Conservation (phyloP, 1,140 invertebrate species). For the Atta cephalotes region DNA sequence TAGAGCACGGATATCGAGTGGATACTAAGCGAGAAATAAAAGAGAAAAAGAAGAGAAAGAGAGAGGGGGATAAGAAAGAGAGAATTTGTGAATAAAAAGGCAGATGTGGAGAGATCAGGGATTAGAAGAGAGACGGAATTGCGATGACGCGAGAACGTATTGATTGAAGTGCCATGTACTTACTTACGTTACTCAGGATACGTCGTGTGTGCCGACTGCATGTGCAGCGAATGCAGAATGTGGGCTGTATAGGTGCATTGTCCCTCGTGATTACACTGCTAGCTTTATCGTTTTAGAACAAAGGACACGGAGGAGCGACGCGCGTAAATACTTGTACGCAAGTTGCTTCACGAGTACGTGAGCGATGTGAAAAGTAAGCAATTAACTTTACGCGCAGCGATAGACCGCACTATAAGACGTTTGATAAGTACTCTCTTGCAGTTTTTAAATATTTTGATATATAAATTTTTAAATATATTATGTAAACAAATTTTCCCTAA, state of each 20-base stretch:
- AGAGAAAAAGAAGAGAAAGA: no score
- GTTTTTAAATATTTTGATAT: constrained; percentile 1
- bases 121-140: constrained; percentile 77
- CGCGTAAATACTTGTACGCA: constrained; percentile 18
- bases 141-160: constrained; percentile 81
- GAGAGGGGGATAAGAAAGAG: neutral
- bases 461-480: neutral
- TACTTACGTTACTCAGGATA: constrained; percentile 82
- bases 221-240: no score
- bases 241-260: constrained; percentile 69
- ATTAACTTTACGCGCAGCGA: neutral
- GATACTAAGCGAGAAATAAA: constrained; percentile 30
- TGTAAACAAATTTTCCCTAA: neutral
- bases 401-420: neutral
- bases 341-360: neutral
- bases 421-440: neutral
- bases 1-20: constrained; percentile 7
- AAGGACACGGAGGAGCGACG: constrained; percentile 1
- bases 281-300: constrained; percentile 34
- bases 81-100: constrained; percentile 75
- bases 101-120: constrained; percentile 78
- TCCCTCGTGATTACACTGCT: constrained; percentile 79
- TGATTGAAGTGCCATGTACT: constrained; percentile 85
- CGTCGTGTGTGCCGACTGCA: constrained; percentile 25
- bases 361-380: constrained; percentile 18